Conservation (phyloP, 2,797 vertebrate genomes). For the Gallinago solitaria region DNA sequence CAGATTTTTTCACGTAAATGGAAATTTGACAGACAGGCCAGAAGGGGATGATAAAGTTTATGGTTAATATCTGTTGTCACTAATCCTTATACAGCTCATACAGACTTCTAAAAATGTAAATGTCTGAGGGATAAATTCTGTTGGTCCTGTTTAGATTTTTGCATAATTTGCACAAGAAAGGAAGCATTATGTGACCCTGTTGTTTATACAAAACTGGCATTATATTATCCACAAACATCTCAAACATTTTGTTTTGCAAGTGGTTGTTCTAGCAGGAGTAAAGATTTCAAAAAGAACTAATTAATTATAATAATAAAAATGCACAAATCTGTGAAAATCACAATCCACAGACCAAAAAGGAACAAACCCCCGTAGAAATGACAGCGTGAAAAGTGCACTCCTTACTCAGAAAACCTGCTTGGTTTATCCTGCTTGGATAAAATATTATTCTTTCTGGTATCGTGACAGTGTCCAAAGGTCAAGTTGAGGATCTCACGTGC, state of each 20-base stretch:
- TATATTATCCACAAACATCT: conserved; percentile 20
- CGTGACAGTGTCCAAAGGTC: not conserved
- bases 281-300: not conserved
- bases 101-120: not conserved
- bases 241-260: conserved; percentile 26
- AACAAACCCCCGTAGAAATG: not conserved
- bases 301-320: not conserved
- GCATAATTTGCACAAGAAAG: conserved; percentile 19
- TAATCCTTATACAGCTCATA: not conserved
- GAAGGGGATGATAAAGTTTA: not conserved
- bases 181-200: not conserved
- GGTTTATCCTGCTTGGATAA: not conserved
- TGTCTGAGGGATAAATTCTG: not conserved
- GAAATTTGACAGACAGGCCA: not conserved
- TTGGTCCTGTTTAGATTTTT: conserved; percentile 20
- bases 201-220: not conserved
- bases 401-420: not conserved
- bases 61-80: not conserved
- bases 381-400: not conserved
- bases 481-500: not conserved
- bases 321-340: not conserved
- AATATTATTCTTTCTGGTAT: not conserved
- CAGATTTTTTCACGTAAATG: not conserved
- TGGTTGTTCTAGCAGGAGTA: not conserved
- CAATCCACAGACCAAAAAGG: not conserved